A percentile compares a stretch with the other conserved stretches of the same genome.
Evolutionary conservation across 2,113 vertebrate species (phyloP).

Genomic region (Ranitomeya imitator): DNA sequence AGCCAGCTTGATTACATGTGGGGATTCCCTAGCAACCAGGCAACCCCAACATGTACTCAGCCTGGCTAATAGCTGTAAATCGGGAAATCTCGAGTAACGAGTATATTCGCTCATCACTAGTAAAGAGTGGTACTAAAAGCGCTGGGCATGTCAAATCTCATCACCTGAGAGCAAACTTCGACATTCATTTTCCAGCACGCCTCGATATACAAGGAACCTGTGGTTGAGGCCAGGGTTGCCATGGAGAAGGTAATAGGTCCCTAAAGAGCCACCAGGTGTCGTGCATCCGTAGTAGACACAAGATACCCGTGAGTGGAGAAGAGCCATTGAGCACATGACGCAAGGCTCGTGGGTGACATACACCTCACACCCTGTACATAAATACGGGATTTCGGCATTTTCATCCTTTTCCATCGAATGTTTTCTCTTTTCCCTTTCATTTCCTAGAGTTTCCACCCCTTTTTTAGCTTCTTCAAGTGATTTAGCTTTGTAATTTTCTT

Average conservation of each 20-base stretch:
- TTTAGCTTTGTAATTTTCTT: background rate
- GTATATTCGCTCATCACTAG: too few relatives aligned
- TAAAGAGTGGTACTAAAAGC: background rate
- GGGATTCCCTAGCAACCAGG: too few relatives aligned
- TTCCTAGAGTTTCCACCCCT: background rate
- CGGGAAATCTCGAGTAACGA: too few relatives aligned
- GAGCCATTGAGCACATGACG: conserved; percentile 86
- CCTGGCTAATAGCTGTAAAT: too few relatives aligned
- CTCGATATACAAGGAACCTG: conserved; percentile 81
- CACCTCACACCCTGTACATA: conserved; percentile 86
- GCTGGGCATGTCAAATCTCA: background rate
- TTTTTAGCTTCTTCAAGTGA: background rate
- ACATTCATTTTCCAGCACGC: conserved; percentile 75
- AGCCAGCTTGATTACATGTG: too few relatives aligned
- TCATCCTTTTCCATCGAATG: background rate
- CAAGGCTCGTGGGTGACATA: conserved; percentile 87
- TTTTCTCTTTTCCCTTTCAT: conserved; percentile 24
- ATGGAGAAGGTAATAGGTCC: conserved; percentile 80
- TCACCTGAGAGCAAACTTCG: conserved; percentile 61
- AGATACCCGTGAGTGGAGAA: conserved; percentile 83
- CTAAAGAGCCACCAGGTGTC: conserved; percentile 77
- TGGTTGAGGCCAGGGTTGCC: conserved; percentile 81
- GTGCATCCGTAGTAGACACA: conserved; percentile 80
- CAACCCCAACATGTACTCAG: too few relatives aligned
- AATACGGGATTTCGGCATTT: conserved; percentile 69